Evolutionary conservation across 2,113 vertebrate genomes (phyloP).

Genomic region (Chaenogobius annularis): DNA sequence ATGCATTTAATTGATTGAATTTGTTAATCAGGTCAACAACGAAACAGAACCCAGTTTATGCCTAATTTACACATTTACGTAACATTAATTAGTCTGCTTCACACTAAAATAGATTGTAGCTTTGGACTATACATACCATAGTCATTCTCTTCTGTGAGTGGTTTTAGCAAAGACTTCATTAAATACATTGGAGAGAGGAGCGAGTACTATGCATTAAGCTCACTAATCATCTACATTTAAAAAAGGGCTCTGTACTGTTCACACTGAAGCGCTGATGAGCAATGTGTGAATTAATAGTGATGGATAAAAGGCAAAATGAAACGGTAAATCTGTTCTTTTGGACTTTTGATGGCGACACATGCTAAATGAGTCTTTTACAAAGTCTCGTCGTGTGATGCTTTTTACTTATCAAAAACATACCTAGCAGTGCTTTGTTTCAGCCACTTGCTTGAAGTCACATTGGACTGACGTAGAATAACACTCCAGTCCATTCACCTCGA

Average conservation of each 20-base stretch:
- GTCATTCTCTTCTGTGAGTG: not conserved
- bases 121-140: not conserved
- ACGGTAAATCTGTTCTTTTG: not conserved
- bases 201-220: conserved; percentile 9
- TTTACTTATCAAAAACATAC: not conserved
- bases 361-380: not conserved
- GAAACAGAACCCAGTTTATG: not conserved
- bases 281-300: conserved; percentile 17
- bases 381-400: not conserved
- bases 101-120: not conserved
- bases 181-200: not conserved
- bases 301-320: conserved; percentile 29
- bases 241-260: conserved; percentile 15
- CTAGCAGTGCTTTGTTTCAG: not conserved
- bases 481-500: not conserved
- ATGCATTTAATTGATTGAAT: not conserved
- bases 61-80: not conserved
- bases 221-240: conserved; percentile 5
- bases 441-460: not conserved
- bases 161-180: conserved; percentile 4
- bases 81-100: not conserved
- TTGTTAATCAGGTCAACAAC: not conserved
- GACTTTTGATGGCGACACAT: not conserved
- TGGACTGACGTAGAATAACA: not conserved
- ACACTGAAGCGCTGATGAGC: conserved; percentile 22